Percentiles rank a stretch among this genome's conserved stretches.
Conservation (phyloP, 2,797 vertebrate species). For the Enteromius afrohamiltoni region DNA sequence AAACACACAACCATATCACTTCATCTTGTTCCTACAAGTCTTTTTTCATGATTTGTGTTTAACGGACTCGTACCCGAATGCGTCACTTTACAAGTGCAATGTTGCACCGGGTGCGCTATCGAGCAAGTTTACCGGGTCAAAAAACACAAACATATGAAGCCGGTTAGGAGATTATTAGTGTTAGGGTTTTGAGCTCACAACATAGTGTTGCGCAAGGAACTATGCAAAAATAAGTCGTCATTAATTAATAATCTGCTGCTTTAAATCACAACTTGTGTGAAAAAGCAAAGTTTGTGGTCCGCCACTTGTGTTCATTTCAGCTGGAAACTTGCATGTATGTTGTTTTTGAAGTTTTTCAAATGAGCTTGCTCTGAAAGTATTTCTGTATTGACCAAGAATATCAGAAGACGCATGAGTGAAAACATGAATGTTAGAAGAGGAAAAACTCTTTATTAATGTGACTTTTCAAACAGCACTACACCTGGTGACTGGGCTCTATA, state of each 20-base stretch:
- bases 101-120: background rate
- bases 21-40: background rate
- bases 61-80: background rate
- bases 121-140: background rate
- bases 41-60: background rate
- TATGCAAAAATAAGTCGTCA: background rate
- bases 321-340: background rate
- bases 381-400: background rate
- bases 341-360: background rate
- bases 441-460: conserved; percentile 36
- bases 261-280: background rate
- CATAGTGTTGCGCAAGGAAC: background rate
- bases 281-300: background rate
- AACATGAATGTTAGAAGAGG: background rate
- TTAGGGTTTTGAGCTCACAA: background rate
- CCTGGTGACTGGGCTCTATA: conserved; percentile 29
- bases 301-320: no score
- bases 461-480: conserved; percentile 17
- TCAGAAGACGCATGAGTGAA: background rate
- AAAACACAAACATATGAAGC: background rate
- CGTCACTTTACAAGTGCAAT: background rate
- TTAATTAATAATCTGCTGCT: background rate
- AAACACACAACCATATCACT: background rate
- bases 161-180: background rate
- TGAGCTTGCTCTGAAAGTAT: background rate